Evolutionary conservation across 2,888 invertebrate genomes (phyloP), one percentile per base, ranked within the genome.

Genomic region (Pycnomerus fuliginosus): DNA sequence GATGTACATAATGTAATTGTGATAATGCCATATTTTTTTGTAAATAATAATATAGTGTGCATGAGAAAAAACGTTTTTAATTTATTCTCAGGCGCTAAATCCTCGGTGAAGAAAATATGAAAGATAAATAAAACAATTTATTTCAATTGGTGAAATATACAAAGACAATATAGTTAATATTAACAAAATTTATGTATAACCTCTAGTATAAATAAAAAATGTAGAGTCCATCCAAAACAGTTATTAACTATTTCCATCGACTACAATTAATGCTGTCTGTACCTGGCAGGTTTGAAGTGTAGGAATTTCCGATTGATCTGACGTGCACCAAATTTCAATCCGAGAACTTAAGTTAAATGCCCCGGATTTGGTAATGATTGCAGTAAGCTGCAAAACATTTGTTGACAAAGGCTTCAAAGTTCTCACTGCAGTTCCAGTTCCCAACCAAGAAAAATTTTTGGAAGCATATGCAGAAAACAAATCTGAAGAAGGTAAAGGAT

Each of bases 341-440:
- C 82, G 77, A 7, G 80, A 75, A 30, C 83, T 83, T 45, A 86
- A 74, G 55, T 84, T 79, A 67, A 82, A 86, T 3, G 83, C 80
- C 43, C 86, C 86, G 17, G 85, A 80, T 22, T 77, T 72, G 15
- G 82, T 76, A 53, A 83, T 74, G 45, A 81, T 74, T 11, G 80
- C 82, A 38, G 80, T 74, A 13, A 72, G 57, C 34, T 58, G 46
- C 3, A 72, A 50, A 13, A 55, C 52, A 36, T 61, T 60, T 1
- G 71, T 65, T 25, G 65, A 61, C 29, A 71, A 56, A 1, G 72
- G 68, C 24, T 63, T 53, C 16, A 73, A 44, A 12, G 46, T 58
- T 51, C 55, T 61, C 15, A 64, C 53, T 14, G 64, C 61, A 50
- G 65, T 68, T 31, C 66, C 65, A 28, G 62, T 62, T 25, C 69